Evolutionary conservation across 2,113 vertebrate species (phyloP), one percentile per base, ranked within the genome.

Genomic region (Terrapene triunguis): DNA sequence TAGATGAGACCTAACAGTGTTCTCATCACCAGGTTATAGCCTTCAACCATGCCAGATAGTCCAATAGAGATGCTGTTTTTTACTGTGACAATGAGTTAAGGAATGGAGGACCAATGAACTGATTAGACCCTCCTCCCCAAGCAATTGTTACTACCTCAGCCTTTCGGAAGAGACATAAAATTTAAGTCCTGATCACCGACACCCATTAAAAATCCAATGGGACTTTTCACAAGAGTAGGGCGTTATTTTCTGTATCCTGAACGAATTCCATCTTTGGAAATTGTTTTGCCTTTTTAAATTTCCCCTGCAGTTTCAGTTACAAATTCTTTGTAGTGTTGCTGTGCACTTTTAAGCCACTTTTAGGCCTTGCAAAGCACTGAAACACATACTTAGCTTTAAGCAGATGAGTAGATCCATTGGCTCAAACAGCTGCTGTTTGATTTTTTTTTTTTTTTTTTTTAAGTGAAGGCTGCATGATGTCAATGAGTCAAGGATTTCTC

Each of bases 201-300:
- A 14, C 24, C n/a, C 80, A 91, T 83, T 76, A 79, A 59, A 57
- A 91, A 89, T 81, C 5, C 44, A 17, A 74, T 47, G n/a, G 54
- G 25, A 29, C 44, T 94, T 93, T 92, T 86, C 78, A 85, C 53
- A 80, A 96, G 42, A 89, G 35, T 42, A 9, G 78, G 89, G 51
- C 25, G 44, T 76, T 80, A 48, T 35, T 92, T 89, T 51, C 3
- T 1, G 53, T 74, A 57, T 14, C 0, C 1, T 80, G 17, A 16
- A 86, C 17, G 84, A 57, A 94, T 80, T 84, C 79, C 38, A 48
- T 51, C 48, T 35, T 65, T 44, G 27, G 38, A 50, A 88, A 65
- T 44, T 47, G 47, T 2, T n/a, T 94, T 4, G 27, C 38, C 51
- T 69, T 17, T 51, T 59, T 24, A 29, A 4, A 19, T 0, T 4